A percentile compares a stretch with the other conserved stretches of the same genome.
Evolutionary conservation across 2,113 vertebrate genomes (phyloP).

Genomic region (Dromiciops gliroides): DNA sequence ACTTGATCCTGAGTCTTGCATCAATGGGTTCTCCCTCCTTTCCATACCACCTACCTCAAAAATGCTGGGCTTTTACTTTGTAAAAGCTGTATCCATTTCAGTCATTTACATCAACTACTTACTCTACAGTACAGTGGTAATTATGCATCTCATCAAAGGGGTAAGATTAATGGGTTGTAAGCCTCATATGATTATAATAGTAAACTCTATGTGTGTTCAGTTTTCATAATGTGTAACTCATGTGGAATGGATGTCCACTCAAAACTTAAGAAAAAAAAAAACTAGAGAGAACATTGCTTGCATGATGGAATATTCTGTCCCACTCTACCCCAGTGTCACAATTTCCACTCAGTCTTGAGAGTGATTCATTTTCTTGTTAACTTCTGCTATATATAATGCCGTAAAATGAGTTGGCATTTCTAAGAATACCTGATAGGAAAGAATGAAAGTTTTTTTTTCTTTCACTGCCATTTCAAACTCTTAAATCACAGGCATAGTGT

Average conservation of each 20-base stretch:
- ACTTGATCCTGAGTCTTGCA: background rate
- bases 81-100: background rate
- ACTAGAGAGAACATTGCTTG: constrained; percentile 34
- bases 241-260: background rate
- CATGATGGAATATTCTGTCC: constrained; percentile 39
- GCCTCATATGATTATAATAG: background rate
- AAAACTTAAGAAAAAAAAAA: constrained; percentile 36
- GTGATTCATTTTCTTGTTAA: constrained; percentile 78
- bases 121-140: background rate
- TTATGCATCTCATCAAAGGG: background rate
- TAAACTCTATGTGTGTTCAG: background rate
- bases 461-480: constrained; percentile 69
- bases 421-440: constrained; percentile 72
- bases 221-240: background rate
- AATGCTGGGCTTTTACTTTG: background rate
- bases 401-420: constrained; percentile 74
- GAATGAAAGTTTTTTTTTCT: constrained; percentile 58
- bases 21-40: background rate
- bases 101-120: constrained; percentile 15
- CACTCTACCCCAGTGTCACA: constrained; percentile 56
- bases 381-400: constrained; percentile 69
- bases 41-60: constrained; percentile 31
- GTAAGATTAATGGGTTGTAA: background rate
- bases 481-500: constrained; percentile 44
- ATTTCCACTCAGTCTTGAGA: constrained; percentile 58